A percentile compares a stretch with the other conserved stretches of the same genome.
Evolutionary conservation across 2,113 vertebrate species (phyloP).

Genomic region (Polypterus bichir): DNA sequence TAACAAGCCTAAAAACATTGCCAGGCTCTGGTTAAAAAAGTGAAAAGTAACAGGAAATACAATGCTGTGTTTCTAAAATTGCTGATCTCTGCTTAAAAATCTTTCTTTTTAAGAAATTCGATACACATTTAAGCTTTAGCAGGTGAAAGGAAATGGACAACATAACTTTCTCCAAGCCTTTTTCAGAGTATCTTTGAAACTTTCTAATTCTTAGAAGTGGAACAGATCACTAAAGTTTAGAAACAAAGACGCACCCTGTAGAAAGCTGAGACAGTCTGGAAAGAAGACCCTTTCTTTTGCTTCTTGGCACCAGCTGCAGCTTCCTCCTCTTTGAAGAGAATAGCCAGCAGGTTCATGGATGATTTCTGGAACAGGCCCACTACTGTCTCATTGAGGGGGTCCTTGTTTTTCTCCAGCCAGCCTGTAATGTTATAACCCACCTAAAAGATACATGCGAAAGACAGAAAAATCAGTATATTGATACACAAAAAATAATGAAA

Average conservation of each 20-base stretch:
- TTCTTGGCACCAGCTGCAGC: slow-evolving; percentile 27
- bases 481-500: neutral
- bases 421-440: slow-evolving; percentile 24
- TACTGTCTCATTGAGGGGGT: slow-evolving; percentile 25
- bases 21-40: too few species aligned
- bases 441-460: slow-evolving; percentile 7
- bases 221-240: neutral
- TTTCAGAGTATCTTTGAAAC: too few species aligned
- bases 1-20: too few species aligned
- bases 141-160: too few species aligned
- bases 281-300: slow-evolving; percentile 26
- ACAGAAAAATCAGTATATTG: too few species aligned
- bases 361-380: slow-evolving; percentile 32
- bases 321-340: slow-evolving; percentile 32
- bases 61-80: too few species aligned
- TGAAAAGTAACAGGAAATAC: too few species aligned
- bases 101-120: too few species aligned
- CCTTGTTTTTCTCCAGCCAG: slow-evolving; percentile 34
- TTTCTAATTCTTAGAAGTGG: neutral
- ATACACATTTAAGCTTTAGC: too few species aligned
- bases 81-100: too few species aligned
- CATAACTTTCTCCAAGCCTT: too few species aligned
- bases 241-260: slow-evolving; percentile 18
- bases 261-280: slow-evolving; percentile 28
- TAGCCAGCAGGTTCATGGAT: neutral